Evolutionary conservation across 2,113 vertebrate species (phyloP).

Genomic region (Neotragus moschatus): DNA sequence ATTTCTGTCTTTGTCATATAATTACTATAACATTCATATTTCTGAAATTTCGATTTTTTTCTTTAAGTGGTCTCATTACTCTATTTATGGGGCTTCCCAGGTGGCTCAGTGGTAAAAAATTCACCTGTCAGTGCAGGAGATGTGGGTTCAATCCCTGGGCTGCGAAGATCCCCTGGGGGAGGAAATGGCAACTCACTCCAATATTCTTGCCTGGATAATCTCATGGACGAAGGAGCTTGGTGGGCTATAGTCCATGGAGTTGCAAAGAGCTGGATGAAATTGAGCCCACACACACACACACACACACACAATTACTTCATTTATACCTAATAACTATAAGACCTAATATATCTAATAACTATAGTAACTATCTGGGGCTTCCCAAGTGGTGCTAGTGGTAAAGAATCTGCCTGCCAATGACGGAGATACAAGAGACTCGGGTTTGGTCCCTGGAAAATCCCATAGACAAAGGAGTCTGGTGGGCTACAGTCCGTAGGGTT

Average conservation of each 20-base stretch:
- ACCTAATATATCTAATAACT: neutral
- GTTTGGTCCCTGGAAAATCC: neutral
- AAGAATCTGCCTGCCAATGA: neutral
- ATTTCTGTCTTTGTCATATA: neutral
- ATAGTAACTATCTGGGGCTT: neutral
- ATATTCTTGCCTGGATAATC: neutral
- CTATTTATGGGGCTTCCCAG: neutral
- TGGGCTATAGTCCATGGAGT: neutral
- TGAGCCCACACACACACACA: neutral
- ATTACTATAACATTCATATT: neutral
- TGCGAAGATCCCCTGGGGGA: neutral
- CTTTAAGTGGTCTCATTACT: neutral
- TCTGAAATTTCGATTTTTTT: neutral
- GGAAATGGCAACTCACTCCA: neutral
- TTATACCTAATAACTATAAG: neutral
- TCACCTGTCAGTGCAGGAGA: neutral
- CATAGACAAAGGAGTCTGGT: neutral
- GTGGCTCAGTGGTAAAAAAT: neutral
- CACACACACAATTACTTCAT: neutral
- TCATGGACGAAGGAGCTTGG: neutral
- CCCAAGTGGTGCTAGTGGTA: neutral
- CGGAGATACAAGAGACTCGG: neutral
- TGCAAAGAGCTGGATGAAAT: neutral
- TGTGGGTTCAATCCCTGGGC: neutral
- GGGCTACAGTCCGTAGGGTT: neutral